Evolutionary conservation across 2,888 invertebrate genomes (phyloP), one percentile per base, ranked within the genome.

Genomic region (Cinara cedri): DNA sequence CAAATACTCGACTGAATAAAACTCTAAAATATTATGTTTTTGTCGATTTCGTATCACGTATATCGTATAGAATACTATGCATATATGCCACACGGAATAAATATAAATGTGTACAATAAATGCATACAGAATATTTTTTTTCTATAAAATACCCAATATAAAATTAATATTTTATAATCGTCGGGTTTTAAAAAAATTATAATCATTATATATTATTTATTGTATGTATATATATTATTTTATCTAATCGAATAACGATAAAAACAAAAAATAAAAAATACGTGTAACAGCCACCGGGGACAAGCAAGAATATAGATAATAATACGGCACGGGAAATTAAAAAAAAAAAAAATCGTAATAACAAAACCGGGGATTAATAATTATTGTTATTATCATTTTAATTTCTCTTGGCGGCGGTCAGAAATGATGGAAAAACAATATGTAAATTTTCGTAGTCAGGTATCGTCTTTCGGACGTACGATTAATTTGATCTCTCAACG

Each of bases 291-390:
- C 63, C 74, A 51, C 34, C 34, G 74, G 74, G 62, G 62, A 74
- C 74, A 74, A 54, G 74, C 24, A 11, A 24, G 14, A n/a, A 57
- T n/a, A n/a, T n/a, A 55, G 16, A 72, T 74, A 65, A 75, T 75
- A 54, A 65, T 75, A 75, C 24, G 65, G 63, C 74, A 65, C 74
- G 16, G 63, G 62, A 54, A 62, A 74, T 63, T 74, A 21, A 63
- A 51, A 34, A 34, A 34, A 34, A 34, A 34, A 34, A 34, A 74
- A 74, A 63, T 54, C 63, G 74, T 65, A 24, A 75, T 75, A 65
- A 75, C 54, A 75, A 75, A 75, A 65, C 74, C n/a, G 51, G 51
- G 65, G 49, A 54, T 24, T 65, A 75, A 75, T 75, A 51, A 75
- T 75, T 54, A 49, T 74, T 62, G 42, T 70, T 62, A 74, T 74